A percentile compares a stretch with the other conserved stretches of the same genome.
These are phyloP conservation scores for Marmota monax DNA, from an alignment of 2,113 vertebrate species.

Conservation along the genomic window DNA sequence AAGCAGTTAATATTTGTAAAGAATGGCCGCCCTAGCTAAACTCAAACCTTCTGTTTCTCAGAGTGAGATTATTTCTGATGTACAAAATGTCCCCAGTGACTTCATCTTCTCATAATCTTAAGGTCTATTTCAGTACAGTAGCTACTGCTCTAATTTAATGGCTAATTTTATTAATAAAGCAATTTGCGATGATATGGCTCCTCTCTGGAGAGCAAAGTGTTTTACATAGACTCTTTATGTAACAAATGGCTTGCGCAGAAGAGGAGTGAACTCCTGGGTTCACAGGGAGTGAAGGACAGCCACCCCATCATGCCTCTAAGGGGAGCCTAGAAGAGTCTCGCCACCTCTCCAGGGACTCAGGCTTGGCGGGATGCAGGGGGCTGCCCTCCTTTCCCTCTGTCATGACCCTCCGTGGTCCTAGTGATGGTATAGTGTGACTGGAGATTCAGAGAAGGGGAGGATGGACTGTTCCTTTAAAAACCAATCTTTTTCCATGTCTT, in stretches of 20 bases:
- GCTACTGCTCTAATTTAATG: slow-evolving; percentile 34
- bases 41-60: not conserved
- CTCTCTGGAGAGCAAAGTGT: slow-evolving; percentile 52
- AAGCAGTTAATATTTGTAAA: not conserved
- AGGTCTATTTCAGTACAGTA: slow-evolving; percentile 20
- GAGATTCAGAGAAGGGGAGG: not conserved
- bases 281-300: not conserved
- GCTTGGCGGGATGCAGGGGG: not conserved
- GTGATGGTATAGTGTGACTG: not conserved
- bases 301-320: not conserved
- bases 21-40: not conserved
- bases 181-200: slow-evolving; percentile 1
- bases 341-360: not conserved
- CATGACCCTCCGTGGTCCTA: not conserved
- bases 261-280: not conserved
- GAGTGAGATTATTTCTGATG: not conserved
- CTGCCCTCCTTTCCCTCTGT: not conserved
- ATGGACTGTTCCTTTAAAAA: not conserved
- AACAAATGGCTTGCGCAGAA: not conserved
- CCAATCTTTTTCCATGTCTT: not conserved
- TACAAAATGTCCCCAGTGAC: not conserved
- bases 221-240: not conserved
- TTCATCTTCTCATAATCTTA: slow-evolving; percentile 38
- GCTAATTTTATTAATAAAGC: slow-evolving; percentile 61
- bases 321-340: not conserved